Percentiles rank a stretch among this genome's conserved stretches.
Conservation (phyloP, 2,113 vertebrate species). For the Typhlomys cinereus region DNA sequence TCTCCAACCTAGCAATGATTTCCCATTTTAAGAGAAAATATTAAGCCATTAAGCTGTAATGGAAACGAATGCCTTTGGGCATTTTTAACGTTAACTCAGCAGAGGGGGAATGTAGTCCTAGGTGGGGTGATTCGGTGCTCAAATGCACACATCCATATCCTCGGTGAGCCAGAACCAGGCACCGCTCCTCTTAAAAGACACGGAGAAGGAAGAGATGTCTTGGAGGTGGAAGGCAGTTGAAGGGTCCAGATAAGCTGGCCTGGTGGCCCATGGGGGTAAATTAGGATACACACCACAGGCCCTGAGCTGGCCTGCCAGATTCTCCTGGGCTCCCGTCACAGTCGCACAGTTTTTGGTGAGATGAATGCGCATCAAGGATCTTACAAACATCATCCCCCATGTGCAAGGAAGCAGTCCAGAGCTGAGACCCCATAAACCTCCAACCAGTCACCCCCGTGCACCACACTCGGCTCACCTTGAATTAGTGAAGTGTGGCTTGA, state of each 20-base stretch:
- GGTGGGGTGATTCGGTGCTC: neutral
- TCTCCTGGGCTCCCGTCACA: constrained; percentile 71
- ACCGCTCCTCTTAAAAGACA: neutral
- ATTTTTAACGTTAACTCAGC: constrained; percentile 24
- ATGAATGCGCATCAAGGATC: constrained; percentile 62
- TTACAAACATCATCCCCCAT: constrained; percentile 69
- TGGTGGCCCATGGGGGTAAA: constrained; percentile 60
- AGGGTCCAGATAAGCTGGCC: constrained; percentile 27
- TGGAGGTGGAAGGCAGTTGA: neutral
- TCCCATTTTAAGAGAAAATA: constrained; percentile 49
- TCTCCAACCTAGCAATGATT: neutral
- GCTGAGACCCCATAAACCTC: neutral
- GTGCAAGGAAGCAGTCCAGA: neutral
- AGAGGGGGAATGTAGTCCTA: neutral
- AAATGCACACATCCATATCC: neutral
- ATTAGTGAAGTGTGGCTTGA: constrained; percentile 29
- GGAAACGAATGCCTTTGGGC: constrained; percentile 37
- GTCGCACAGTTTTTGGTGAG: constrained; percentile 75
- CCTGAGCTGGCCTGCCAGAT: constrained; percentile 72
- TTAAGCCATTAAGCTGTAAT: constrained; percentile 44
- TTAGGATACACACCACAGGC: constrained; percentile 46
- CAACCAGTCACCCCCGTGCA: constrained; percentile 67
- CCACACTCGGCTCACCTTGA: constrained; percentile 45
- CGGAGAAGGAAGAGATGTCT: constrained; percentile 40
- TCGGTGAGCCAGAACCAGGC: neutral